Evolutionary conservation across 2,113 vertebrate species (phyloP).

Genomic region (Chunga burmeisteri): DNA sequence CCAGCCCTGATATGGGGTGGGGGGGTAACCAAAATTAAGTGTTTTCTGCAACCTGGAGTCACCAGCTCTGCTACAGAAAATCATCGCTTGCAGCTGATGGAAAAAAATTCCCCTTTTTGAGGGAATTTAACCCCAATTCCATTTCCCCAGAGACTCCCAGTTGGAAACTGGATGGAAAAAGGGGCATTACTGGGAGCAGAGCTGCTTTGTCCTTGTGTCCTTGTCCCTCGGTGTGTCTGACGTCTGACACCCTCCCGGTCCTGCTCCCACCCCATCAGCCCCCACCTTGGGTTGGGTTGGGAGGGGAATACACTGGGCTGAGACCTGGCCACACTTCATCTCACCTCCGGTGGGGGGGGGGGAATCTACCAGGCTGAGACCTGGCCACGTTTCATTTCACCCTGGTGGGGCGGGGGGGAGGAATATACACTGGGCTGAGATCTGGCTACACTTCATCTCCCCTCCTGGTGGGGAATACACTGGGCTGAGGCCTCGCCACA

Average conservation of each 20-base stretch:
- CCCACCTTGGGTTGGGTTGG: background rate
- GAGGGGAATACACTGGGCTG: background rate
- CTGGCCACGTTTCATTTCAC: background rate
- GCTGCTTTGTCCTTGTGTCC: background rate
- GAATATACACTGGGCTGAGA: too few relatives aligned
- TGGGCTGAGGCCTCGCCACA: too few relatives aligned
- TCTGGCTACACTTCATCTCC: too few relatives aligned
- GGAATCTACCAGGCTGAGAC: too few relatives aligned
- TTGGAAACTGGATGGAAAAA: background rate
- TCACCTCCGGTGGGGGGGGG: too few relatives aligned
- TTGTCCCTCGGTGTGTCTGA: fast-evolving
- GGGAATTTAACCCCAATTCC: background rate
- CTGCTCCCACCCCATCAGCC: too few relatives aligned
- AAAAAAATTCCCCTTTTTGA: background rate
- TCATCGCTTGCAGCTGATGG: background rate
- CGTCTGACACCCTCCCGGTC: fast-evolving
- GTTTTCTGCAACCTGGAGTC: background rate
- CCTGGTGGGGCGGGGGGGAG: too few relatives aligned
- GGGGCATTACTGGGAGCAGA: fast-evolving
- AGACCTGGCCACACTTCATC: background rate
- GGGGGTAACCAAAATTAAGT: background rate
- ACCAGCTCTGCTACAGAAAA: background rate
- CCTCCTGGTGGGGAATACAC: background rate
- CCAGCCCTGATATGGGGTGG: too few relatives aligned
- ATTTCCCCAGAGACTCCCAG: background rate